Conservation (phyloP, 2,888 invertebrate species). For the Adelphocoris suturalis region DNA sequence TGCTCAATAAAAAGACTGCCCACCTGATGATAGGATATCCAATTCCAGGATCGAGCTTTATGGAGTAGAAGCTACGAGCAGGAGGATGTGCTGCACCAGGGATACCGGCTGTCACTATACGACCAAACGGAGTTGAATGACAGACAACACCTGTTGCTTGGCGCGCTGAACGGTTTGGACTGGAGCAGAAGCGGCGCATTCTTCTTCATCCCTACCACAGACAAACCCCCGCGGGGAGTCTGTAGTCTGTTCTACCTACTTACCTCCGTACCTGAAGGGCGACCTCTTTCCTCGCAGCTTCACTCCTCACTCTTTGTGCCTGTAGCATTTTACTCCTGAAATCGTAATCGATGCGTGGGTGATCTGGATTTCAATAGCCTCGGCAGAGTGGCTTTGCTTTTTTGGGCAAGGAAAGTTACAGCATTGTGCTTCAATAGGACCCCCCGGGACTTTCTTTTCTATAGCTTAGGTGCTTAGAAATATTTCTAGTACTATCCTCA, state of each 20-base stretch:
- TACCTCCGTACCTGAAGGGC: slow-evolving; percentile 41
- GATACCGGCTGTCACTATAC: not conserved
- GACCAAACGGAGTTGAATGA: not conserved
- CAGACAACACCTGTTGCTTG: slow-evolving; percentile 31
- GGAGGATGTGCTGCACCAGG: not conserved
- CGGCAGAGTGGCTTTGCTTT: not conserved
- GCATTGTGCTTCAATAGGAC: too few relatives aligned
- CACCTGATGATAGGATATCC: not conserved
- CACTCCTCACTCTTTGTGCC: not conserved
- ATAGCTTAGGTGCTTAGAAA: too few relatives aligned
- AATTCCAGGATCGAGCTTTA: not conserved
- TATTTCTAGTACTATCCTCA: too few relatives aligned
- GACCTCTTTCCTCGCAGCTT: not conserved
- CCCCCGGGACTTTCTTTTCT: too few relatives aligned
- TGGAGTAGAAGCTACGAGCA: too few relatives aligned
- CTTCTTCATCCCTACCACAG: slow-evolving; percentile 53
- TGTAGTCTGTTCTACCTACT: slow-evolving; percentile 33
- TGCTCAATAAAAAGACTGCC: not conserved
- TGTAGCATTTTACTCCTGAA: not conserved
- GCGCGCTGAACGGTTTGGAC: slow-evolving; percentile 11
- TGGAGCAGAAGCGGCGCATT: slow-evolving; percentile 52
- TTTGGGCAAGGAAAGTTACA: not conserved
- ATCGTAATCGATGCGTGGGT: slow-evolving; percentile 7
- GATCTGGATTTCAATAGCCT: not conserved
- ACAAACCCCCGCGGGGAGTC: not conserved